Evolutionary conservation across 2,797 vertebrate species (phyloP).

Genomic region (Gorsachius magnificus): DNA sequence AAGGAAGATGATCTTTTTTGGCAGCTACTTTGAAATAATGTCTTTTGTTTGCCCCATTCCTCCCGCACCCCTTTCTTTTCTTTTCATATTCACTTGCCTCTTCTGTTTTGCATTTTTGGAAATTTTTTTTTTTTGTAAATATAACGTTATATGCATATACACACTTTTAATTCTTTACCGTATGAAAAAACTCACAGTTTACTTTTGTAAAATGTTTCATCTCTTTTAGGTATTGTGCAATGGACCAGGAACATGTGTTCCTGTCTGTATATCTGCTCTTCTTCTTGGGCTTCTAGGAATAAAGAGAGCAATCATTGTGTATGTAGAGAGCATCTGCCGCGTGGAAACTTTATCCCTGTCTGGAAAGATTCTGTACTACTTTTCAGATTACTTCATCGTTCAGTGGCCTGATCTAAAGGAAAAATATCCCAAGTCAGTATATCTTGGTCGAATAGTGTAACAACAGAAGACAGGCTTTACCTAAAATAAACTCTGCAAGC

Average conservation of each 20-base stretch:
- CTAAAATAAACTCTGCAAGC: background rate
- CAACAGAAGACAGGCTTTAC: background rate
- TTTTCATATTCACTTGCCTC: background rate
- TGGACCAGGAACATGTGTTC: slow-evolving; percentile 93
- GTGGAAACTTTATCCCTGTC: slow-evolving; percentile 91
- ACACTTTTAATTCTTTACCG: background rate
- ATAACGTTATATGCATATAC: background rate
- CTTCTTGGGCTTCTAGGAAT: slow-evolving; percentile 87
- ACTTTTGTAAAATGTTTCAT: slow-evolving; percentile 41
- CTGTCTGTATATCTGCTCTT: slow-evolving; percentile 86
- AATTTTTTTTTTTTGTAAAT: background rate
- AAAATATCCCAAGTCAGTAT: slow-evolving; percentile 89
- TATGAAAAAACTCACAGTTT: background rate
- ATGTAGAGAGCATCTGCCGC: slow-evolving; percentile 93
- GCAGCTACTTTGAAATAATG: background rate
- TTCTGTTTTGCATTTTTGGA: background rate
- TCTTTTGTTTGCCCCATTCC: background rate
- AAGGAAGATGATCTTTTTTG: background rate
- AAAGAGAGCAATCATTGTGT: slow-evolving; percentile 90
- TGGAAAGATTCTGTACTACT: slow-evolving; percentile 87
- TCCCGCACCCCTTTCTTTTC: fast-evolving
- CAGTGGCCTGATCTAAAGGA: slow-evolving; percentile 90
- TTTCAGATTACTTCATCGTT: slow-evolving; percentile 92
- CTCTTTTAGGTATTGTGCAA: slow-evolving; percentile 92
- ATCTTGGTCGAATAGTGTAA: slow-evolving; percentile 90